Base-by-base conservation (phyloP, 2,888 invertebrate genomes). In the Mythimna impura region DNA sequence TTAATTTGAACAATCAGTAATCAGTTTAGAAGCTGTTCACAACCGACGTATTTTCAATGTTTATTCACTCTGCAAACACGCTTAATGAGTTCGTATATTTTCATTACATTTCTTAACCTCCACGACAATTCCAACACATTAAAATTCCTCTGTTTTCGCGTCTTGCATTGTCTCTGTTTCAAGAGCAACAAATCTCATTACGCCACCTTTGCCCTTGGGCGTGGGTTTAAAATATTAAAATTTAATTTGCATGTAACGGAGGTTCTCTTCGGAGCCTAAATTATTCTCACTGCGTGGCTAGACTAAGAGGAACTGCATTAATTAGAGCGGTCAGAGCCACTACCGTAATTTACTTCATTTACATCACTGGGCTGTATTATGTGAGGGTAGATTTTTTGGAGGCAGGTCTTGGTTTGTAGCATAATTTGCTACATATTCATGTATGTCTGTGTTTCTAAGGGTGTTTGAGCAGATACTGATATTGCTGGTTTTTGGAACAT, bases 191-290 rank as follows among this genome's bases (percentile, higher is more conserved):
- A 78, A 86, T 75, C 86, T 84, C 80, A 84, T 86, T 83, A 84
- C 61, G 36, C 63, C 47, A 78, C 84, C 71, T 75, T 80, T 40
- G 60, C 76, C 83, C 76, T 78, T 78, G 63, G 66, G 73, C 60
- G n/a, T 47, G 40, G 61, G 70, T 76, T 75, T 88, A 80, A 88
- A 89, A 89, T 89, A 89, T 90, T 90, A 89, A 90, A 89, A 86
- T 90, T 89, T 90, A 88, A 90, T 90, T 90, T 88, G 65, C 82
- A 81, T 80, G 79, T 83, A 78, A 80, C 85, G 79, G 76, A 30
- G 78, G 82, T 69, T 76, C 65, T 67, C 76, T 86, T 86, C 70
- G 55, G 73, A 22, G 62, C 73, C 79, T 86, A 84, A 87, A 87
- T 88, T 86, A 88, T 87, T 88, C 87, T 72, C 70, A 78, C 77